Evolutionary conservation across 1,140 invertebrate species (phyloP), one percentile per base, ranked within the genome.

Genomic region (Drosophila chauvacae): DNA sequence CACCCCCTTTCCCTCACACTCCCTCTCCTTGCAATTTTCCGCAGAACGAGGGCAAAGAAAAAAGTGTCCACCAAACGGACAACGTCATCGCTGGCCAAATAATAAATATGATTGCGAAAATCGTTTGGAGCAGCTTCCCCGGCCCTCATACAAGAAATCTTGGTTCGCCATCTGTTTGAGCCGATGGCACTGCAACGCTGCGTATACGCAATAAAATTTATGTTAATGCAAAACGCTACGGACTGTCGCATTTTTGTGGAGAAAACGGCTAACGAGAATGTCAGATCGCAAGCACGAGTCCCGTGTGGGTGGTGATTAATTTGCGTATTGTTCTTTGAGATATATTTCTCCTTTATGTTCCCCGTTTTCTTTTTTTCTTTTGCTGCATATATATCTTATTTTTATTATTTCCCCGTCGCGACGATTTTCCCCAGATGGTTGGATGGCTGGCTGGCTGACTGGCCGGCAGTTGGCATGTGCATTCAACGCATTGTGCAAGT

Each of bases 181-280:
- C 41, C 20, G 45, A 9, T 57, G 57, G 30, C 63, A 39, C 55
- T 78, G 80, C 82, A 87, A 66, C 80, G 65, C 48, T 84, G 77
- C 84, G 84, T 87, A 88, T 87, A 87, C 85, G 84, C 72, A 87
- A 90, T 88, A 48, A 84, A 88, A 80, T 87, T 77, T 80, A 90
- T 88, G 68, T 74, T 82, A 84, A 87, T 85, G 81, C 78, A 74
- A 70, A 75, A 68, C 56, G 35, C 70, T 78, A 79, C 42, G n/a
- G 81, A 81, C 66, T 90, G 85, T 90, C 85, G 81, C 85, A 88
- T 88, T 85, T 88, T 88, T 88, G 85, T 68, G 85, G 85, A 76
- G 68, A 87, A 74, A 53, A 68, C 53, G 76, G 61, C 74, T 77
- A 77, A 77, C 73, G 73, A 56, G 53, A 59, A 71, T 80, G 76